Evolutionary conservation across 2,113 vertebrate genomes (phyloP).

Genomic region (Pachypanchax playfairii): DNA sequence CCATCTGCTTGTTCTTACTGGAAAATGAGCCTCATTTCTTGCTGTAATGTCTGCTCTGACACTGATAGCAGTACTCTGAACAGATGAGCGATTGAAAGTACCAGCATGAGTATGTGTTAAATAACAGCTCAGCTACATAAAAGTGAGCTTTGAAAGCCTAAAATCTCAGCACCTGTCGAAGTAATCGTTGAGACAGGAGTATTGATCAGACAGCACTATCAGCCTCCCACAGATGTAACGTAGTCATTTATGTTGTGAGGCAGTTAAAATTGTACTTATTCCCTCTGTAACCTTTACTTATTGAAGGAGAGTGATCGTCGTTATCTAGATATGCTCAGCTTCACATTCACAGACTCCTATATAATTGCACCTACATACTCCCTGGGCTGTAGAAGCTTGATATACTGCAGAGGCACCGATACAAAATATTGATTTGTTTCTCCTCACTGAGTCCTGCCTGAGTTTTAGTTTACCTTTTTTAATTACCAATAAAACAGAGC

Average conservation of each 20-base stretch:
- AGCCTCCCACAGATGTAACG: conserved; percentile 33
- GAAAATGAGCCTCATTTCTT: conserved; percentile 9
- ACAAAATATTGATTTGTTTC: neutral
- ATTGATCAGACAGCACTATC: conserved; percentile 48
- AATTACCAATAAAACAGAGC: neutral
- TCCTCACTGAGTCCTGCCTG: neutral
- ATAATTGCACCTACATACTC: neutral
- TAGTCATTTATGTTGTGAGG: conserved; percentile 14
- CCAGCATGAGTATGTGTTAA: conserved; percentile 22
- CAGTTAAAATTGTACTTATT: conserved; percentile 14
- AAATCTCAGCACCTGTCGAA: conserved; percentile 24
- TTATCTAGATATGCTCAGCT: conserved; percentile 15
- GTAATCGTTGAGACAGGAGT: conserved; percentile 29
- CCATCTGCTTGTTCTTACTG: neutral
- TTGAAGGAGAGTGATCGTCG: neutral
- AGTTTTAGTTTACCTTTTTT: conserved; percentile 1
- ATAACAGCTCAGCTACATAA: conserved; percentile 22
- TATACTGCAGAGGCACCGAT: neutral
- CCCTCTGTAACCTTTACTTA: conserved; percentile 17
- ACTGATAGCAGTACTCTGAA: conserved; percentile 18
- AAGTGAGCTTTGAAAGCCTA: conserved; percentile 30
- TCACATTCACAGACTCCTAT: conserved; percentile 8
- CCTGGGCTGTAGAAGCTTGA: neutral
- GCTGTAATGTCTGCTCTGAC: conserved; percentile 5
- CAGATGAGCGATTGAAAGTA: conserved; percentile 41